Evolutionary conservation across 2,888 invertebrate genomes (phyloP), one percentile per base, ranked within the genome.

Genomic region (Lydus trimaculatus): DNA sequence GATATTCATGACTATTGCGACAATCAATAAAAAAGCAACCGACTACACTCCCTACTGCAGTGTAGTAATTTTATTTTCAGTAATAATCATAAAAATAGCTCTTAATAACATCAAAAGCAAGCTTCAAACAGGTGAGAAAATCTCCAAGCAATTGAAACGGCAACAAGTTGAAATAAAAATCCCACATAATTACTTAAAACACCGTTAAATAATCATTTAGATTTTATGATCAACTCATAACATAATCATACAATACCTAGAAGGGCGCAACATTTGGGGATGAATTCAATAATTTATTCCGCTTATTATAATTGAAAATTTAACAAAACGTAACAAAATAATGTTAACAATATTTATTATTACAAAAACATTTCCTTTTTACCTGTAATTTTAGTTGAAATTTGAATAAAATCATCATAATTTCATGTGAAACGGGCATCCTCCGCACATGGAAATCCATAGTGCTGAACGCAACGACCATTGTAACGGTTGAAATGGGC

Each of bases 151-250:
- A 70, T 70, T 66, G 64, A 70, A 62, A 58, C 65, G 66, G 77
- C 82, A 82, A 82, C 82, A 82, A 81, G 82, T 81, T 69, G 78
- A 75, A 77, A 80, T 81, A 83, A 83, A 83, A 83, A 82, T 81
- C 80, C 75, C 74, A 70, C 74, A 76, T 82, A 84, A 84, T 84
- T 84, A 83, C 82, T 76, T 77, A 77, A 81, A 81, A 79, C 79
- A 77, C 77, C 79, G 79, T 78, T 78, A 80, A 81, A 81, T 82
- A 80, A 80, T 81, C 82, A 77, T 80, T 79, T 77, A 78, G 78
- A 76, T 81, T 83, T 83, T 83, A 83, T 80, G 82, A 81, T 78
- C 82, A 79, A 79, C 81, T 81, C 83, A 79, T 83, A 83, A 83
- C 81, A 80, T 82, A 81, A 81, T 80, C 81, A 79, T 80, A 78